Evolutionary conservation across 2,113 vertebrate genomes (phyloP), one percentile per base, ranked within the genome.

Genomic region (Myrmecobius fasciatus): DNA sequence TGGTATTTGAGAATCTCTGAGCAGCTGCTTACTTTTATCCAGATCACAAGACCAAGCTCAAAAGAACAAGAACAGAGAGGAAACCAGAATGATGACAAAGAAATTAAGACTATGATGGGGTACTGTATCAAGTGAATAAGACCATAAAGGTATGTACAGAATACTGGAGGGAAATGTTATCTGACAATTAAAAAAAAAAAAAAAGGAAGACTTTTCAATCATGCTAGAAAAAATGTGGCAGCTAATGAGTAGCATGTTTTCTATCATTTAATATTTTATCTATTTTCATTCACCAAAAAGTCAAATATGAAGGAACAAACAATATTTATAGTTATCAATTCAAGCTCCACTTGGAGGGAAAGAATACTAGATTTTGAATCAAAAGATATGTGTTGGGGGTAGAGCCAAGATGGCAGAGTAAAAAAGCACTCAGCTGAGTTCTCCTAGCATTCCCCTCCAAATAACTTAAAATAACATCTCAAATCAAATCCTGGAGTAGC

Each of bases 211-310:
- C 5, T 9, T 22, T 94, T 36, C 26, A 43, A 43, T 8, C 43
- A 20, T 8, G 17, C 20, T 67, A n/a, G 26, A 83, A 53, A 92
- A 49, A 48, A 8, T 24, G 1, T 17, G n/a, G 22, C n/a, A 83
- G 26, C 12, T 53, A 93, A 51, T 90, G 11, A 36, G 0, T 54
- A 83, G 1, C 26, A 12, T 53, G 25, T 43, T 89, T 91, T 89
- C 12, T 83, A n/a, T 90, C n/a, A 92, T 83, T 83, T 54, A 47
- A 46, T 53, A 54, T 90, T 92, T 20, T 93, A 91, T 60, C 25
- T 43, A 31, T 67, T 2, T 14, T 36, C 31, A 67, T 36, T 67
- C 28, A 36, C 17, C 56, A 67, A 67, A 67, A 67, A 31, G 31
- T 12, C 56, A 67, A 67, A 67, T 36, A 36, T 67, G 12, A 36